A percentile compares a stretch with the other conserved stretches of the same genome.
Conservation (phyloP, 2,797 vertebrate species). For the Brachyalestes nurse region DNA sequence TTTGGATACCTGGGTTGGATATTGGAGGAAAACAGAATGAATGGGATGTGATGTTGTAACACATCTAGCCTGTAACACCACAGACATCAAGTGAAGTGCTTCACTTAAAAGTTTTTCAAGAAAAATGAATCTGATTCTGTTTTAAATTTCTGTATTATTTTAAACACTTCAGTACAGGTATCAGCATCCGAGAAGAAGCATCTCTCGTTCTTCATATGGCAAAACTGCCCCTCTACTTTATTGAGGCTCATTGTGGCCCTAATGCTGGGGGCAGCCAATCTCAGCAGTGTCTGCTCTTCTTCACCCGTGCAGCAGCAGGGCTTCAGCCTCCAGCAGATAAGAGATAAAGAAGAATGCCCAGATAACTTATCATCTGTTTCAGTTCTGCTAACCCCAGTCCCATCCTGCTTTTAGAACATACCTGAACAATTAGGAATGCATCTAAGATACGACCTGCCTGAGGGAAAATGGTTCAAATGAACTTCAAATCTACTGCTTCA, state of each 20-base stretch:
- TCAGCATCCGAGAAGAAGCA: background rate
- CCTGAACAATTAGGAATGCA: conserved; percentile 39
- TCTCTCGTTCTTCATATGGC: background rate
- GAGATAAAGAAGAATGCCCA: conserved; percentile 46
- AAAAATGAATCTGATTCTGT: no score
- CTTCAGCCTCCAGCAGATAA: conserved; percentile 67
- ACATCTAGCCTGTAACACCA: no score
- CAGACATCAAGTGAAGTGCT: no score
- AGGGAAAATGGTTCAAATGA: no score
- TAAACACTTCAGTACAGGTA: background rate
- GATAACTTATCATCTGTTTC: conserved; percentile 66
- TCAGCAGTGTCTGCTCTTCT: background rate
- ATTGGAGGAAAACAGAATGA: no score
- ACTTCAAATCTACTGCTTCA: no score
- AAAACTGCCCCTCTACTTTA: background rate
- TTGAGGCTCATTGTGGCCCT: background rate
- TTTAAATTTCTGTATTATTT: no score
- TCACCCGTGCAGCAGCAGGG: conserved; percentile 62
- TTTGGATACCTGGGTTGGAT: no score
- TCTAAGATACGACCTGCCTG: conserved; percentile 42
- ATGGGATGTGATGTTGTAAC: no score
- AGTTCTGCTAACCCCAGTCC: conserved; percentile 33
- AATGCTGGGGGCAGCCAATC: background rate
- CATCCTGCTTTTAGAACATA: conserved; percentile 40
- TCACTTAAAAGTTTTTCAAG: no score